Evolutionary conservation across 2,797 vertebrate genomes (phyloP), one percentile per base, ranked within the genome.

Genomic region (Eupleurogrammus muticus): DNA sequence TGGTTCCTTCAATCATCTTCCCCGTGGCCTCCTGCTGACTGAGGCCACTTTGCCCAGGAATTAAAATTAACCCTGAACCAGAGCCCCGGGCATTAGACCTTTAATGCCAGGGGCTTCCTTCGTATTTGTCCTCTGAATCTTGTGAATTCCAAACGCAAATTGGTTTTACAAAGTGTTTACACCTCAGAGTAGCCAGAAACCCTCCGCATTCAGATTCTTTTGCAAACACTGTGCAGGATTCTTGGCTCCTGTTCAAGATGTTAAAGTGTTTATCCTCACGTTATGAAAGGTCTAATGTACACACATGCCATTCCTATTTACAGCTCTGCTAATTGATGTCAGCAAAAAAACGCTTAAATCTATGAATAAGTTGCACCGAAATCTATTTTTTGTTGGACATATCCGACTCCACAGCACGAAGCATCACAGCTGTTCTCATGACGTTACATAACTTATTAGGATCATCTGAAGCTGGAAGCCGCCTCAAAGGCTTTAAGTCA

Each of bases 1-100:
- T 82, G 93, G 87, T 73, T 86, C 83, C 75, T 87, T 91, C 89
- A 87, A 73, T 85, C 87, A 84, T 50, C 53, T 32, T 49, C 68
- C n/a, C 38, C 1, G 42, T 60, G 36, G 53, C 67, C 62, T 64
- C 74, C 58, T 67, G 80, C 79, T 80, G 75, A 60, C 80, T 19
- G 68, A 49, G 13, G 53, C 32, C 55, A 38, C 65, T 78, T 77
- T 54, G 66, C 79, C 47, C 44, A 35, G 17, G 75, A 83, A 81
- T 86, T 85, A 83, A 78, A 85, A 81, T 75, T 73, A 83, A 79
- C 79, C 58, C 53, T 13, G 53, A 53, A 32, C 49, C 20, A 49
- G 28, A 5, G 16, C 55, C 14, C 4, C 36, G 65, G 75, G 57
- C 79, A 66, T 61, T 32, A 56, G 35, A 63, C 57, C 66, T 62